These are phyloP conservation scores for Oreochromis mossambicus DNA, from an alignment of 2,797 vertebrate genomes.

Conservation along the genomic window DNA sequence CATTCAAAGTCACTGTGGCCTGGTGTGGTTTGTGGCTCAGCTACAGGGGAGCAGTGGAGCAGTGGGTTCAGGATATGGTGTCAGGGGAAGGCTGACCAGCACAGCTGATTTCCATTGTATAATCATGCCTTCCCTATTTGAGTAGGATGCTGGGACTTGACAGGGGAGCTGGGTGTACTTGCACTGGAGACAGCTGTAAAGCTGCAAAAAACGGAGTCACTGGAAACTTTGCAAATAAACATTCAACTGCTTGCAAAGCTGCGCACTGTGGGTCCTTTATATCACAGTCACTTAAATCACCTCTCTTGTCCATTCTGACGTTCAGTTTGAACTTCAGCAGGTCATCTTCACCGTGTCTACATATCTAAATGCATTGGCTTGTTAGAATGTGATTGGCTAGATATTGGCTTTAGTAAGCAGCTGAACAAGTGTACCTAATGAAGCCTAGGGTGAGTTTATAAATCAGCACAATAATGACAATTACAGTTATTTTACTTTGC, in stretches of 20 bases:
- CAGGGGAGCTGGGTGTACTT: background rate
- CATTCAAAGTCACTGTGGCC: background rate
- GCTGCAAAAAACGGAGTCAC: rapidly evolving
- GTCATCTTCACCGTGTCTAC: background rate
- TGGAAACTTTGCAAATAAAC: background rate
- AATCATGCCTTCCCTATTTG: background rate
- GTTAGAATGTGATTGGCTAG: background rate
- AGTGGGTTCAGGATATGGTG: background rate
- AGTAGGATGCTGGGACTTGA: background rate
- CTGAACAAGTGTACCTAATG: background rate
- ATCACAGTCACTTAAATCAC: background rate
- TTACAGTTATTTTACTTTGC: background rate
- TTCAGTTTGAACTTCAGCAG: background rate
- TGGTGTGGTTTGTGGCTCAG: background rate
- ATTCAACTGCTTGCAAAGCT: background rate
- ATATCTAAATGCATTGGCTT: background rate
- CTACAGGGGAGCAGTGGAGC: background rate
- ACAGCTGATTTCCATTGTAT: background rate
- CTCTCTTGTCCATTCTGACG: background rate
- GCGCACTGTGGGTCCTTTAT: rapidly evolving
- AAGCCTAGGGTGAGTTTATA: background rate
- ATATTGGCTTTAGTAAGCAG: background rate
- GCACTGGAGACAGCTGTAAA: background rate
- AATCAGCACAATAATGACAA: background rate
- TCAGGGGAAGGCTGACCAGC: background rate